Evolutionary conservation across 2,888 invertebrate genomes (phyloP).

Genomic region (Steinernema scapterisci): DNA sequence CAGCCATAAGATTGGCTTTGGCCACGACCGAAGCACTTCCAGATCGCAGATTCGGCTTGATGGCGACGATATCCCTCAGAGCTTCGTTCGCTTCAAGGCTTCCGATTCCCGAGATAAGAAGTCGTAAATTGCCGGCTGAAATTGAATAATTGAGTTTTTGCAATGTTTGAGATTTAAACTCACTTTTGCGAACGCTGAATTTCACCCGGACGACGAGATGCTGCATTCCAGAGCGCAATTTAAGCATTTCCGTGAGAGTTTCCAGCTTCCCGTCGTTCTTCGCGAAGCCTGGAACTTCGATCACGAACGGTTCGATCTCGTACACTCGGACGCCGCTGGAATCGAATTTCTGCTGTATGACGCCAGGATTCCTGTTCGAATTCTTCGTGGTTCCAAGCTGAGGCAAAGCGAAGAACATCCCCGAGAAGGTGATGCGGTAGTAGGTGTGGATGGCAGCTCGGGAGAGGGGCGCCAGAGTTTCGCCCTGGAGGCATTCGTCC

Average conservation of each 20-base stretch:
- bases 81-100: slow-evolving; percentile 2
- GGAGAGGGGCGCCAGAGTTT: not conserved
- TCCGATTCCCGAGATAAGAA: slow-evolving; percentile 3
- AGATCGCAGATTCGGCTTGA: not conserved
- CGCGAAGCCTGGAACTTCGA: not conserved
- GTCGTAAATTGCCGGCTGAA: not conserved
- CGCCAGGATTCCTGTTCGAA: no score
- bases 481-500: not conserved
- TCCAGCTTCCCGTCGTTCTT: not conserved
- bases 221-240: not conserved
- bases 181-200: not conserved
- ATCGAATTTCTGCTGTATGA: no score
- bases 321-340: not conserved
- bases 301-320: slow-evolving; percentile 19
- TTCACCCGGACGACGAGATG: not conserved
- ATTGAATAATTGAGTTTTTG: not conserved
- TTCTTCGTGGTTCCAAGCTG: not conserved
- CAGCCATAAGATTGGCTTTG: slow-evolving; percentile 3
- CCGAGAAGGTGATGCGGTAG: slow-evolving; percentile 24
- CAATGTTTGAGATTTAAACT: not conserved
- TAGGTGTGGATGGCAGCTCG: slow-evolving; percentile 1
- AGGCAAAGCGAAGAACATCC: slow-evolving; percentile 1
- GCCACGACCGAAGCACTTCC: not conserved
- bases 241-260: not conserved
- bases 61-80: not conserved